Evolutionary conservation across 2,888 invertebrate species (phyloP), one percentile per base, ranked within the genome.

Genomic region (Ectobius pallidus): DNA sequence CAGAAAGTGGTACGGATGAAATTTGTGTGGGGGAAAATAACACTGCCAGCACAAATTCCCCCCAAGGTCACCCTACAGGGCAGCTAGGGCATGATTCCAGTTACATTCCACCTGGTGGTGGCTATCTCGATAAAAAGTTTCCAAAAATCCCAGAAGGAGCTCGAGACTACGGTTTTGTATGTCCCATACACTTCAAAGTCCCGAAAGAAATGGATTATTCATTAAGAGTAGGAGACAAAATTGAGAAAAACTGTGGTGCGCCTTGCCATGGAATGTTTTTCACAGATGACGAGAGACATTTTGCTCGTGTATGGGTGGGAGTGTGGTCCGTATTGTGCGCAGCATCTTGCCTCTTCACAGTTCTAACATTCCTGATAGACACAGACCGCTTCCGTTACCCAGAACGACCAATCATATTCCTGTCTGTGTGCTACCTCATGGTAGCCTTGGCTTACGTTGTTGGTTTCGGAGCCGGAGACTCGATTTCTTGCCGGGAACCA

Each of bases 301-400:
- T 96, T 81, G 90, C 97, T 0, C 88, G 93, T 77, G 86, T 93
- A 69, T 98, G 98, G 97, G 94, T 99, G 76, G 95, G 96, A 69
- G 91, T 93, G 67, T 97, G 97, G 95, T 95, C 97, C 3, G 89
- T 93, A 61, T 85, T 97, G 61, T 98, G 98, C 81, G 89, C 95
- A 46, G 87, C 91, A 3, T 96, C 97, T 77, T 97, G 98, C 78
- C 87, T 97, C 72, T 97, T 99, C 84, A 95, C 95, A 74, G 91
- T 95, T 73, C 87, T 95, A 78, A 99, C 99, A 9, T 98, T 97
- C 82, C 87, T 96, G 75, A 94, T 99, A 77, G 98, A 99, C 83
- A 95, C 95, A 74, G 92, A 95, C 79, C 88, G 99, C 79, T 99
- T 99, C 84, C 91, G 96, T 55, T 99, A 99, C 84, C 99, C 99